Evolutionary conservation across 2,113 vertebrate genomes (phyloP), one percentile per base, ranked within the genome.

Genomic region (Gasterosteus aculeatus): DNA sequence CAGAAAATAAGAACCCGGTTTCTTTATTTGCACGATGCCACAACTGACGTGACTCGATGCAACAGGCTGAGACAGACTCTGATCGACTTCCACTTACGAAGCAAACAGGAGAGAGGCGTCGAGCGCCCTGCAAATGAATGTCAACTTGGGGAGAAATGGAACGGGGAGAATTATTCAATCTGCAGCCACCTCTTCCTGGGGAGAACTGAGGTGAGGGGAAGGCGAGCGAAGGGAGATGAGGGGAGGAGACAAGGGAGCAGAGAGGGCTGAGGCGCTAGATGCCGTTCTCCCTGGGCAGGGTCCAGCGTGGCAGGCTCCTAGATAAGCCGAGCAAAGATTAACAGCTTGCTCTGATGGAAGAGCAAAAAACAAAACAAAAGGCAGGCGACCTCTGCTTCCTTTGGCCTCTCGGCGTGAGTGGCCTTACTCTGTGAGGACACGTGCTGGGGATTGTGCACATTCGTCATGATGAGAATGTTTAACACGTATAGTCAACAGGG

Each of bases 261-360:
- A 69, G 78, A 81, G 41, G 81, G 80, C 69, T 68, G 75, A 77
- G 59, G 79, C 64, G 15, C 78, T 71, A 60, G 72, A 87, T 78
- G 83, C 81, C 76, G 78, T 70, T 78, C 82, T 91, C 78, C 76
- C 77, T 84, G 84, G 90, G 85, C 75, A 46, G 82, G 85, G 51
- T 33, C 82, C 26, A 62, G 62, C 84, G 82, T 80, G 86, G 89
- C 89, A 70, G 86, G 77, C 76, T 31, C 67, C 80, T 81, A 88
- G 92, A 92, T 92, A 93, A 92, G 77, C 85, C 44, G 68, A 75
- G 77, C 81, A 79, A 85, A 92, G 90, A 93, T 93, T 93, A 92
- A 92, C 83, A 81, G 86, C 87, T 76, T 84, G 80, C 84, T 89
- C 87, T 79, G 89, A 92, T 86, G 84, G 83, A 89, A 87, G 49